Conservation (phyloP, 2,888 invertebrate species). For the Ptychoptera contaminata region DNA sequence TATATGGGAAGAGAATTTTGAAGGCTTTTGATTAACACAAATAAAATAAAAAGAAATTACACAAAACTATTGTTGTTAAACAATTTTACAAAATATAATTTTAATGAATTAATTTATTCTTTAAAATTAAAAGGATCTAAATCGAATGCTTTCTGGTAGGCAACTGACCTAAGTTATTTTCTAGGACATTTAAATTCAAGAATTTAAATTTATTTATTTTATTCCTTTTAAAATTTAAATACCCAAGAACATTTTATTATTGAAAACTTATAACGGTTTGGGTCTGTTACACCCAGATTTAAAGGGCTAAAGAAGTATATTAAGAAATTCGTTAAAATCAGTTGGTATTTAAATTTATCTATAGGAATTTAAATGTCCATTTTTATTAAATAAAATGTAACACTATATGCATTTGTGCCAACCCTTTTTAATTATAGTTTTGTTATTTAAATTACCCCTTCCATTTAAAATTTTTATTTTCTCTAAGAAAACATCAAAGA, state of each 20-base stretch:
- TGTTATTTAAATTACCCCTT: too few relatives aligned
- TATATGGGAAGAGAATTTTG: slow-evolving; percentile 3
- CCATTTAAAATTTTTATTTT: too few relatives aligned
- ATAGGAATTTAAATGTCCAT: too few relatives aligned
- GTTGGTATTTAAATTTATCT: too few relatives aligned
- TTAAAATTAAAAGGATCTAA: background rate
- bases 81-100: background rate
- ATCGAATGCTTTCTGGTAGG: background rate
- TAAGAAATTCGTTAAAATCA: too few relatives aligned
- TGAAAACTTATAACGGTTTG: background rate
- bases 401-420: too few relatives aligned
- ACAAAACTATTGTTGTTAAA: background rate
- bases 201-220: background rate
- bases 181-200: background rate
- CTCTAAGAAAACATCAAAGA: too few relatives aligned
- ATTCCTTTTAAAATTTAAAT: background rate
- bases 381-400: too few relatives aligned
- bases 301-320: too few relatives aligned
- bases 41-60: background rate
- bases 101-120: background rate
- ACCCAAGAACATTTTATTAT: background rate
- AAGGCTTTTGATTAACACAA: background rate
- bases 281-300: too few relatives aligned
- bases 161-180: background rate
- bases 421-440: too few relatives aligned